Evolutionary conservation across 2,113 vertebrate genomes (phyloP).

Genomic region (Gambusia holbrooki): DNA sequence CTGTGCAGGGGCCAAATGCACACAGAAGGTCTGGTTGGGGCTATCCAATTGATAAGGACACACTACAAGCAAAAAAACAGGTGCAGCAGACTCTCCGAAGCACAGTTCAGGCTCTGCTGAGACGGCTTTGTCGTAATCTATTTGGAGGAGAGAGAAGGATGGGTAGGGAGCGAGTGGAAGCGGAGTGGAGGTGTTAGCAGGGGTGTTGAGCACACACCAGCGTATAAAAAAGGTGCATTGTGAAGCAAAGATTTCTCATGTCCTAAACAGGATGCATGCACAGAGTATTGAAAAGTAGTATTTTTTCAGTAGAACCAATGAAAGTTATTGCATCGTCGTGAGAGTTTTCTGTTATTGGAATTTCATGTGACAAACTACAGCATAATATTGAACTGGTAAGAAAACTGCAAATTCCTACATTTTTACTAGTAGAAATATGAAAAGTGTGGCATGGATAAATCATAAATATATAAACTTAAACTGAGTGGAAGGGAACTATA

Average conservation of each 20-base stretch:
- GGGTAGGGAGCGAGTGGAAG: neutral
- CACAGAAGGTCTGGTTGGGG: conserved; percentile 51
- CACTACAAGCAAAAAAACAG: conserved; percentile 64
- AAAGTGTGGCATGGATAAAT: no score
- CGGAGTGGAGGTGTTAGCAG: conserved; percentile 6
- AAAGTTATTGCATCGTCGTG: neutral
- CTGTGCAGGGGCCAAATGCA: conserved; percentile 54
- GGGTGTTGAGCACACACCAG: conserved; percentile 3
- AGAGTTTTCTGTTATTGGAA: neutral
- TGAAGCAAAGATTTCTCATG: neutral
- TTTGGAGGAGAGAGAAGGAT: conserved; percentile 45
- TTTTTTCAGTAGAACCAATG: neutral
- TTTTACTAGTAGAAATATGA: neutral
- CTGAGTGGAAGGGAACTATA: no score
- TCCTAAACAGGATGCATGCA: neutral
- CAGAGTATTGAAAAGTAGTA: neutral
- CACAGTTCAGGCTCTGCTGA: conserved; percentile 55
- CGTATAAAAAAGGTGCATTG: neutral
- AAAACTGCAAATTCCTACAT: neutral
- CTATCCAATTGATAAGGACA: conserved; percentile 68
- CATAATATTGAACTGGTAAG: neutral
- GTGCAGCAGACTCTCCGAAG: conserved; percentile 54
- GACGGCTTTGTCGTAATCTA: conserved; percentile 45
- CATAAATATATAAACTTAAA: no score
- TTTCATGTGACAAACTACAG: neutral